These are phyloP conservation scores for Synergus laeviventris DNA, from an alignment of 2,888 invertebrate genomes.

Conservation along the genomic window DNA sequence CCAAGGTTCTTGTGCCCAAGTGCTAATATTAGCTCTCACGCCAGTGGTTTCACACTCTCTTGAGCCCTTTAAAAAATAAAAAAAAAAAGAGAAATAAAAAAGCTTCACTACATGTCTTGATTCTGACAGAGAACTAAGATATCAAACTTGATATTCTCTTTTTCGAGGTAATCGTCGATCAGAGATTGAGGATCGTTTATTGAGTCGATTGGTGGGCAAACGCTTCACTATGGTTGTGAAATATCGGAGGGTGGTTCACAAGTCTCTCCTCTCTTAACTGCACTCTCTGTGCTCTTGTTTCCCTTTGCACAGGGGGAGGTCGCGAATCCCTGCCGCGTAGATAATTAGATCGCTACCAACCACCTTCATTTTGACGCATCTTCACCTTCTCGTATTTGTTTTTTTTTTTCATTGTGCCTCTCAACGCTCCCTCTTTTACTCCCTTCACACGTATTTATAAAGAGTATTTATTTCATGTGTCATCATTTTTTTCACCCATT, in stretches of 20 bases:
- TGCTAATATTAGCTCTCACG: slow-evolving; percentile 26
- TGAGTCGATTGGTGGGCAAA: slow-evolving; percentile 51
- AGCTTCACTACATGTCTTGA: slow-evolving; percentile 16
- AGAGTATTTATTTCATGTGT: slow-evolving; percentile 9
- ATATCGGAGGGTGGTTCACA: slow-evolving; percentile 58
- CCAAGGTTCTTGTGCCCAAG: background rate
- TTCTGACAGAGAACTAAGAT: slow-evolving; percentile 49
- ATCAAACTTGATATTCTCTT: slow-evolving; percentile 54
- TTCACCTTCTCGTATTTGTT: slow-evolving; percentile 59
- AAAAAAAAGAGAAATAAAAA: slow-evolving; percentile 33
- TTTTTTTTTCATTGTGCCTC: slow-evolving; percentile 49
- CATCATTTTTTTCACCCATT: background rate
- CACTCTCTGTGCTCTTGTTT: slow-evolving; percentile 64
- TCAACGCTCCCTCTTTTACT: slow-evolving; percentile 27
- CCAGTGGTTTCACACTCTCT: slow-evolving; percentile 27
- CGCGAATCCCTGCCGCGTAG: slow-evolving; percentile 74
- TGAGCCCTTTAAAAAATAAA: slow-evolving; percentile 20
- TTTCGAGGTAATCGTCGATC: slow-evolving; percentile 51
- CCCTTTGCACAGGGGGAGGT: slow-evolving; percentile 69
- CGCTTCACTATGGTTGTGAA: slow-evolving; percentile 53
- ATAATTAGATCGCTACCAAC: slow-evolving; percentile 76
- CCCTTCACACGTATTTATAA: slow-evolving; percentile 24
- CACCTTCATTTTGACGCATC: slow-evolving; percentile 69
- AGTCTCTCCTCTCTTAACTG: slow-evolving; percentile 51
- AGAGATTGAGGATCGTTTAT: slow-evolving; percentile 46